phyloP scores from a whole-genome alignment of 2,888 invertebrate genomes.

The Leptothorax acervorum region DNA sequence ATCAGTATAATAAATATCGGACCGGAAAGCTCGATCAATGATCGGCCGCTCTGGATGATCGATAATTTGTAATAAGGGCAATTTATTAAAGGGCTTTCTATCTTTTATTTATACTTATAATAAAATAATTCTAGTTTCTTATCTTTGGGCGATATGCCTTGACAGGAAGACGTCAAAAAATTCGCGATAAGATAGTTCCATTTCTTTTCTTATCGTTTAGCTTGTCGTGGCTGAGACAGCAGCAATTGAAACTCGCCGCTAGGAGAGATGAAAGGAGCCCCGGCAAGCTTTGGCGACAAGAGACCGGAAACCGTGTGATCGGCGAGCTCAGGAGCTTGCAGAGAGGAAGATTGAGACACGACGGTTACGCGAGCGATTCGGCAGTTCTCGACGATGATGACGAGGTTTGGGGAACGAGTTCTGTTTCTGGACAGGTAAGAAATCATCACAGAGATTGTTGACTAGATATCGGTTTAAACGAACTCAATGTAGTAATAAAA shows the following conservation, averaged over 20 bases:
- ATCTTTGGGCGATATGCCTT: background rate
- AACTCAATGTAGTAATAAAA: background rate
- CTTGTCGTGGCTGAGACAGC: conserved; percentile 92
- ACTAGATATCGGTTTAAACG: background rate
- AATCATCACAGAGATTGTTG: background rate
- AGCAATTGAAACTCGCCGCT: conserved; percentile 93
- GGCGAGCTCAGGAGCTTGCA: conserved; percentile 88
- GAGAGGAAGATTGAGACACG: conserved; percentile 86
- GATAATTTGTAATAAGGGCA: background rate
- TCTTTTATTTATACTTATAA: background rate
- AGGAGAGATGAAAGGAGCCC: conserved; percentile 89
- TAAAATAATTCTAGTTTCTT: conserved; percentile 13
- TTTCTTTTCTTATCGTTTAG: conserved; percentile 69
- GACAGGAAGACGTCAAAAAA: conserved; percentile 5
- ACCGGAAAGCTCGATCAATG: background rate
- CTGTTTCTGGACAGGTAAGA: conserved; percentile 80
- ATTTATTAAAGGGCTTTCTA: background rate
- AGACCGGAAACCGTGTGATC: conserved; percentile 89
- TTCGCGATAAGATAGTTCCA: background rate
- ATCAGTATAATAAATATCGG: conserved; percentile 3
- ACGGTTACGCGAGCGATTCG: conserved; percentile 93
- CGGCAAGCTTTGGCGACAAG: conserved; percentile 89
- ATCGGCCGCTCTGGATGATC: background rate
- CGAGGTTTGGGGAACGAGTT: conserved; percentile 84
- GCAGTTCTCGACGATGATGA: conserved; percentile 93